phyloP scores from a whole-genome alignment of 2,888 invertebrate genomes.

The Macropis europaea region DNA sequence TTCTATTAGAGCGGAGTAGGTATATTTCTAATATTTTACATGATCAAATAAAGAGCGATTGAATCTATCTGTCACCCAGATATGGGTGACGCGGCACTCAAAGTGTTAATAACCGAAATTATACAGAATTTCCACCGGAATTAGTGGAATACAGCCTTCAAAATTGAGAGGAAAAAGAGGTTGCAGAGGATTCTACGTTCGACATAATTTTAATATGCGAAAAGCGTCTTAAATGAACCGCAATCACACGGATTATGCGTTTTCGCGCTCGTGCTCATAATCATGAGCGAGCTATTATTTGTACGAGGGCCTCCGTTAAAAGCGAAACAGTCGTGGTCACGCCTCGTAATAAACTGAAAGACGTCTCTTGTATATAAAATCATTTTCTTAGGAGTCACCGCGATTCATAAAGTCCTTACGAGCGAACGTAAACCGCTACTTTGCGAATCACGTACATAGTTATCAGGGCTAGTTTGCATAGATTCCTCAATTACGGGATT shows the following conservation, averaged over 20 bases:
- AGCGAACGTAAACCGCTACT: not conserved
- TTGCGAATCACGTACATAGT: not conserved
- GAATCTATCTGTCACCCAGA: no score
- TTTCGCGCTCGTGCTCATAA: slow-evolving; percentile 1
- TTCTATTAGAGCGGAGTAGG: no score
- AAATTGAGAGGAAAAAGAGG: no score
- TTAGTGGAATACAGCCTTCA: no score
- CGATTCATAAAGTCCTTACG: not conserved
- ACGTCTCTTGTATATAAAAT: slow-evolving; percentile 7
- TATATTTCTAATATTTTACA: no score
- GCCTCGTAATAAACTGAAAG: slow-evolving; percentile 21
- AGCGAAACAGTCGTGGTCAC: slow-evolving; percentile 1
- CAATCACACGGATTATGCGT: slow-evolving; percentile 11
- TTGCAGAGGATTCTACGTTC: not conserved
- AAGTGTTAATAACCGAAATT: no score
- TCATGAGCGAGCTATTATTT: slow-evolving; percentile 30
- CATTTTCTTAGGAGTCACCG: not conserved
- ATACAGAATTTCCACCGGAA: no score
- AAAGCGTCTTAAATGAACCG: slow-evolving; percentile 34
- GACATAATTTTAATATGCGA: slow-evolving; percentile 28
- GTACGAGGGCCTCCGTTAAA: slow-evolving; percentile 28
- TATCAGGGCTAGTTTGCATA: no score
- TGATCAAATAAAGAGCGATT: no score
- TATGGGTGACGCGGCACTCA: no score
- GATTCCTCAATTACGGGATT: not conserved